Evolutionary conservation across 2,888 invertebrate genomes (phyloP).

Genomic region (Lepidochitona cinerea): DNA sequence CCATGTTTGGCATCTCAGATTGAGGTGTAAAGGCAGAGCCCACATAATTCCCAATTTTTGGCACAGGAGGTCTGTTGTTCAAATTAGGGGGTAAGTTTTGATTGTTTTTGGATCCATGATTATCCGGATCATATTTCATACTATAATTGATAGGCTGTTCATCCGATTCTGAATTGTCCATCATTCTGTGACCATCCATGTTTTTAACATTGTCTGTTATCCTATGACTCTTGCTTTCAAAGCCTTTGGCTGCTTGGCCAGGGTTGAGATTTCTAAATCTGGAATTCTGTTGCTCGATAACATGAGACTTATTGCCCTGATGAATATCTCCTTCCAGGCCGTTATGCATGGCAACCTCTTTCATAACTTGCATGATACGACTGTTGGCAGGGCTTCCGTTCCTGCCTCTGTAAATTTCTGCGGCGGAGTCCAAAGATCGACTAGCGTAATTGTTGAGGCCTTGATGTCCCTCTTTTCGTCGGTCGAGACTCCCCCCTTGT

Average conservation of each 20-base stretch:
- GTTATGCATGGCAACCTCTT: slow-evolving; percentile 63
- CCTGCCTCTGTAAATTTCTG: slow-evolving; percentile 13
- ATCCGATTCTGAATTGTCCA: slow-evolving; percentile 28
- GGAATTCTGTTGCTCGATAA: background rate
- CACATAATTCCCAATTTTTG: slow-evolving; percentile 47
- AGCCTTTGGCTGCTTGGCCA: background rate
- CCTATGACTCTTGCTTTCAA: background rate
- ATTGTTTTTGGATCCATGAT: background rate
- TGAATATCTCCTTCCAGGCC: slow-evolving; percentile 45
- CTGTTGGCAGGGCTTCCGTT: slow-evolving; percentile 42
- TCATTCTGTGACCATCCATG: background rate
- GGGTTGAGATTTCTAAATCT: background rate
- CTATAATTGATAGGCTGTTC: slow-evolving; percentile 62
- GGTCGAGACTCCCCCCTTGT: slow-evolving; percentile 55
- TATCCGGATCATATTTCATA: slow-evolving; percentile 41
- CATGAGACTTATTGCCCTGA: background rate
- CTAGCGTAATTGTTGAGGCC: slow-evolving; percentile 4
- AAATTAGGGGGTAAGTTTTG: background rate
- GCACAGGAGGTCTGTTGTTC: slow-evolving; percentile 25
- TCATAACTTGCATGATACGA: slow-evolving; percentile 63
- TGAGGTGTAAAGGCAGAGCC: slow-evolving; percentile 21
- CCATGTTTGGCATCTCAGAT: slow-evolving; percentile 17
- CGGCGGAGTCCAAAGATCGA: background rate
- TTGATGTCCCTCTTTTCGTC: slow-evolving; percentile 34
- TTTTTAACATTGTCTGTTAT: too few relatives aligned